Conservation (phyloP, 2,797 vertebrate genomes). For the Coreius guichenoti region DNA sequence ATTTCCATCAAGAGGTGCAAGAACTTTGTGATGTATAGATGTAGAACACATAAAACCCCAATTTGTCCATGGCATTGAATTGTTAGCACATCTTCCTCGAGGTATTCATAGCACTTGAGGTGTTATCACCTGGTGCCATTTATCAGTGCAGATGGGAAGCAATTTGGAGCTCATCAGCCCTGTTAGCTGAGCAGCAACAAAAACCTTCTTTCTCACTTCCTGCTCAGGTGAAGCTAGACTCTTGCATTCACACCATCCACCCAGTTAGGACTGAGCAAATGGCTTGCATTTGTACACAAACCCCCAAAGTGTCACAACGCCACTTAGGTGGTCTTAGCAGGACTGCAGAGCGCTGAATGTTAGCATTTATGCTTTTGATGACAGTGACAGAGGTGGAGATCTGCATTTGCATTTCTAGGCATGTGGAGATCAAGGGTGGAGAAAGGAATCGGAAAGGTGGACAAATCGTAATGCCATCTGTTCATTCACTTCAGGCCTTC, state of each 20-base stretch:
- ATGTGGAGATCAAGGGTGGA: constrained; percentile 13
- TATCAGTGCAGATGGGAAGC: constrained; percentile 60
- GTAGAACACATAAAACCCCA: neutral
- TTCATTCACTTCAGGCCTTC: neutral
- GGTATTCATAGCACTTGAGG: constrained; percentile 47
- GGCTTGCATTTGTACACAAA: constrained; percentile 39
- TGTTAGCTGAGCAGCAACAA: constrained; percentile 68
- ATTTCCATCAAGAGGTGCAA: no score
- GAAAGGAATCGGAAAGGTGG: neutral
- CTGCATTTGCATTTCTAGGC: constrained; percentile 38
- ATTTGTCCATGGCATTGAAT: constrained; percentile 29
- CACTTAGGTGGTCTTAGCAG: constrained; percentile 53
- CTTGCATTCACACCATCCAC: constrained; percentile 34
- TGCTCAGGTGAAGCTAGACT: constrained; percentile 51
- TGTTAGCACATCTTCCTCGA: constrained; percentile 54
- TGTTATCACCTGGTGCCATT: constrained; percentile 46
- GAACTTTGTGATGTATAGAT: neutral
- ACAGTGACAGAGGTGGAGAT: constrained; percentile 31
- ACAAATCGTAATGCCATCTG: constrained; percentile 23
- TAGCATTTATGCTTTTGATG: constrained; percentile 28
- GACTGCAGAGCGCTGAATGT: neutral
- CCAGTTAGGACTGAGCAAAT: constrained; percentile 52
- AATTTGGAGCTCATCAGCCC: constrained; percentile 65
- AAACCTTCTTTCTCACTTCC: constrained; percentile 51
- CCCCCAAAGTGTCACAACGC: neutral